These are phyloP conservation scores for Erebia aethiops DNA, from an alignment of 2,888 invertebrate species.

Conservation along the genomic window DNA sequence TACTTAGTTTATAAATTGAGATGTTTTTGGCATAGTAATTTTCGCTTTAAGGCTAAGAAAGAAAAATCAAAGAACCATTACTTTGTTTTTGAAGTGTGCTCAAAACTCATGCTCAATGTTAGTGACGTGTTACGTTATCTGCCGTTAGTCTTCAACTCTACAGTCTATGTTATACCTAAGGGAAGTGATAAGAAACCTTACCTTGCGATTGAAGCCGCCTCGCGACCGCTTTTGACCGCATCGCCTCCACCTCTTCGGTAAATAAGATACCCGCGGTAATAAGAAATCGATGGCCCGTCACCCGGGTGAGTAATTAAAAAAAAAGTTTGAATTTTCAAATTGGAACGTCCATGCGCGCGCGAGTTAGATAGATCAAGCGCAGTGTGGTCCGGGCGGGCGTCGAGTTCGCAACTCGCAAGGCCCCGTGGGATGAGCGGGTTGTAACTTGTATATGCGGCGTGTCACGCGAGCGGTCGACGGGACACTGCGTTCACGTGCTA, in stretches of 20 bases:
- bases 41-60: no score
- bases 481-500: slow-evolving; percentile 81
- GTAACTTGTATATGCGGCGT: slow-evolving; percentile 53
- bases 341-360: slow-evolving; percentile 55
- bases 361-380: slow-evolving; percentile 51
- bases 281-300: slow-evolving; percentile 66
- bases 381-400: slow-evolving; percentile 69
- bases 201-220: slow-evolving; percentile 87
- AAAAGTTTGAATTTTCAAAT: slow-evolving; percentile 59
- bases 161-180: not conserved
- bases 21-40: no score
- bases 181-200: slow-evolving; percentile 59
- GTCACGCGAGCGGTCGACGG: slow-evolving; percentile 80
- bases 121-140: no score
- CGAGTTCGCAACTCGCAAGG: slow-evolving; percentile 62
- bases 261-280: slow-evolving; percentile 62
- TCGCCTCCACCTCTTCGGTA: slow-evolving; percentile 68
- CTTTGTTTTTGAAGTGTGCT: not conserved
- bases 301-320: slow-evolving; percentile 50
- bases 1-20: no score
- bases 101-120: no score
- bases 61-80: no score
- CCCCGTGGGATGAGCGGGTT: slow-evolving; percentile 56
- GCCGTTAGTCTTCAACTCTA: no score
- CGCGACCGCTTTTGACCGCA: slow-evolving; percentile 89